Base-by-base conservation (phyloP, 2,888 invertebrate genomes). In the Smittia sp. region DNA sequence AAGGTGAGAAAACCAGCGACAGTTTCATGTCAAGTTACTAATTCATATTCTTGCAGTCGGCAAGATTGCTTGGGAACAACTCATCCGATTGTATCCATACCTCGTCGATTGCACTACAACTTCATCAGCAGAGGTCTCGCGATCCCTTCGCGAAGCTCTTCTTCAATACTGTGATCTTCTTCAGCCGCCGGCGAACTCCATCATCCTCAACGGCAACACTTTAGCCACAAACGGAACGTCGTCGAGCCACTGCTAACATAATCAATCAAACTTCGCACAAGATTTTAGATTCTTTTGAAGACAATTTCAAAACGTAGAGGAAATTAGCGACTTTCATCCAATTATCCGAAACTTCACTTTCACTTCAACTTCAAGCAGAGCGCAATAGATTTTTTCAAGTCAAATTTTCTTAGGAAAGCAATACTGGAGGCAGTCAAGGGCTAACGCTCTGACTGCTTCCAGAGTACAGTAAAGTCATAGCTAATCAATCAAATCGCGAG, bases 41-140 rank as follows among this genome's bases (percentile, higher is more conserved):
- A 24, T 74, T 75, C 73, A 67, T 74, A 67, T 76, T 76, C 75
- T 76, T 75, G 84, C 84, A 92, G 96, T 96, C 75, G 96, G 95
- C 81, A 87, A 88, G 76, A 88, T 89, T 20, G 95, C 96, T 0
- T 98, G 97, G 97, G 90, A 93, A 80, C 95, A 96, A 80, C 84
- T 97, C 74, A 96, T 98, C 78, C 91, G 84, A 22, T 84, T 98
- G 38, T 98, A 97, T 85, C 96, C 96, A 0, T 88, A 89, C 79
- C 85, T 98, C 77, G 96, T 96, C 65, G 90, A 93, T 79, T 93
- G 93, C 79, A 92, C 90, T 76, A 90, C 92, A 69, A 91, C 92
- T 13, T 88, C 90, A 72, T 92, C 92, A 2, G 86, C 89, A 7
- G 92, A 92, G 83, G 91, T 94, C 13, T 91, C 91, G 65, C 86